Base-by-base conservation (phyloP, 2,888 invertebrate genomes). In the Parelbella ahira region DNA sequence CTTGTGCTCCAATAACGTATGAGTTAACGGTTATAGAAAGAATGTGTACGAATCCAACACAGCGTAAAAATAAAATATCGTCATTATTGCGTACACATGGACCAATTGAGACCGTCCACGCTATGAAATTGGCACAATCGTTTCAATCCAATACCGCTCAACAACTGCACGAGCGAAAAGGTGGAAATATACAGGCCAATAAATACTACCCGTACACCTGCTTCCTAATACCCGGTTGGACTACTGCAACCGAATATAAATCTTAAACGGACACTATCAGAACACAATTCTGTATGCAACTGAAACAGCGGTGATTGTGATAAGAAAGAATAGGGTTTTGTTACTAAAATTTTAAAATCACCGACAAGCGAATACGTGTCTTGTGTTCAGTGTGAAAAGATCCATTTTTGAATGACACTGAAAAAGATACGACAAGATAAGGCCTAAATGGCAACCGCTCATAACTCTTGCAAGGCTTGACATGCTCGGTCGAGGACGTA, bases 171-270 rank as follows among this genome's bases (percentile, higher is more conserved):
- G 33, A 10, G 23, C 33, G 30, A 34, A 41, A 41, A 41, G 33
- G 41, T 50, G 53, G 54, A 56, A 53, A 54, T 54, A 53, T 53
- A 54, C 48, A 54, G 46, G 45, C 41, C 51, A 51, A 54, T 56
- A 53, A 56, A 56, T 50, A 50, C 50, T 21, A 44, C 43, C 9
- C 24, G 47, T 41, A 47, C 56, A 56, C 56, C 56, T 55, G 56
- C 48, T 46, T 19, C 45, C 49, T 54, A 51, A 56, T 37, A 33
- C 12, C 19, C 25, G 12, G 18, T n/a, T 9, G 13, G n/a, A 15
- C 4, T n/a, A 19, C 7, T 3, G 27, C 33, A 33, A 28, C 10
- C 42, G 21, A 34, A 34, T 25, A 34, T 34, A 42, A 42, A 42
- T 28, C 33, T 33, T 28, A 15, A 18, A 13, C 20, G n/a, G 9